Evolutionary conservation across 2,888 invertebrate genomes (phyloP).

Genomic region (Omphaloscelis lunosa): DNA sequence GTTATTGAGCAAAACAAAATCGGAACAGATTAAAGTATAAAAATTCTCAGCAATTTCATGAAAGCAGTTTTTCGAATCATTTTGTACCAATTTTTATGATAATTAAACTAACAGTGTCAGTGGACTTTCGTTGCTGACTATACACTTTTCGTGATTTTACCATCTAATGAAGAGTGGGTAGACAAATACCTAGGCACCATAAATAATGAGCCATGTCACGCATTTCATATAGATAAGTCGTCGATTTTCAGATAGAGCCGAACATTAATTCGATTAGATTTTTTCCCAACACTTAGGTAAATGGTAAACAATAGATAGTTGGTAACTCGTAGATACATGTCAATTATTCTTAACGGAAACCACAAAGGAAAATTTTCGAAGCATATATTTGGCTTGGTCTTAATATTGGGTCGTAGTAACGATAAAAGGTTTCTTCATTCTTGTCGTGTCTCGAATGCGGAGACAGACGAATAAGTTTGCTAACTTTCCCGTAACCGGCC

Average conservation of each 20-base stretch:
- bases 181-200: not conserved
- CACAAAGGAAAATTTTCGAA: conserved; percentile 21
- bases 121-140: not conserved
- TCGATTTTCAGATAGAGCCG: conserved; percentile 40
- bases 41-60: not conserved
- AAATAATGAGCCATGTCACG: conserved; percentile 2
- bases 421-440: conserved; percentile 2
- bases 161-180: not conserved
- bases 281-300: conserved; percentile 33
- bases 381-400: conserved; percentile 40
- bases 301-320: conserved; percentile 25
- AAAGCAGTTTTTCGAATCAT: not conserved
- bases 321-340: conserved; percentile 7
- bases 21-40: not conserved
- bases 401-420: conserved; percentile 3
- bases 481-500: conserved; percentile 25
- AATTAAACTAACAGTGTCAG: not conserved
- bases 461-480: conserved; percentile 7
- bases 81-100: not conserved
- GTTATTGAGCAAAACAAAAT: not conserved
- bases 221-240: conserved; percentile 20
- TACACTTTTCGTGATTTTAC: not conserved
- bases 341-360: conserved; percentile 23
- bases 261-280: conserved; percentile 25
- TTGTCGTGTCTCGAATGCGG: conserved; percentile 7